A percentile compares a stretch with the other conserved stretches of the same genome.
Conservation (phyloP, 2,797 vertebrate species). For the Cuculus canorus region DNA sequence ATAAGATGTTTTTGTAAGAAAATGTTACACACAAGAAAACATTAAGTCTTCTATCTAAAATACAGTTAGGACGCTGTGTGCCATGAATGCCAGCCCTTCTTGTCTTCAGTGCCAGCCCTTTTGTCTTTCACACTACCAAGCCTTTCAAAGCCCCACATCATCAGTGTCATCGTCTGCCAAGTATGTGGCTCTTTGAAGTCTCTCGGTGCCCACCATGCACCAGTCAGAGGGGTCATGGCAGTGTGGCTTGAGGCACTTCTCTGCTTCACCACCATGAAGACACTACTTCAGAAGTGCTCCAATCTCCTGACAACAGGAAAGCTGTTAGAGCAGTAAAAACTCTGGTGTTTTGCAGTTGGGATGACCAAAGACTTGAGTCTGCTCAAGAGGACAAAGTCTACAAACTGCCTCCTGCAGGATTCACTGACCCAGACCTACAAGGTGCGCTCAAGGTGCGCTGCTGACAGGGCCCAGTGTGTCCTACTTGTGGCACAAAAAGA, state of each 20-base stretch:
- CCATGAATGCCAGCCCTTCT: neutral
- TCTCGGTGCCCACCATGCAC: neutral
- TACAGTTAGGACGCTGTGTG: neutral
- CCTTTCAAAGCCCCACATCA: neutral
- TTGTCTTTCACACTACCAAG: neutral
- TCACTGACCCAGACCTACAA: neutral
- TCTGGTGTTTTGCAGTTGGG: neutral
- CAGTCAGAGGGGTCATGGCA: neutral
- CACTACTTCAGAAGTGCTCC: neutral
- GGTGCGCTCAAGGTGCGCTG: too few species aligned
- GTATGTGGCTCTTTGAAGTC: neutral
- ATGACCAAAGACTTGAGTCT: neutral
- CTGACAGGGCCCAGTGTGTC: neutral
- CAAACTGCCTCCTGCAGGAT: neutral
- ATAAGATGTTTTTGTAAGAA: constrained; percentile 66
- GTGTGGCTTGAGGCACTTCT: neutral
- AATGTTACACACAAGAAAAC: constrained; percentile 57
- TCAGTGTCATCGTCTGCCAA: constrained; percentile 20
- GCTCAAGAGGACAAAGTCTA: neutral
- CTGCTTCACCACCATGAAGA: neutral
- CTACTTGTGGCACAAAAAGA: neutral
- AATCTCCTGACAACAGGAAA: neutral
- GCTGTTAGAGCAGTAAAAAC: neutral
- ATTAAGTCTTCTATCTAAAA: constrained; percentile 47
- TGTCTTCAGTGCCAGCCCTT: constrained; percentile 4